Evolutionary conservation across 1,140 invertebrate species (phyloP), one percentile per base, ranked within the genome.

Genomic region (Meteorus sp.): DNA sequence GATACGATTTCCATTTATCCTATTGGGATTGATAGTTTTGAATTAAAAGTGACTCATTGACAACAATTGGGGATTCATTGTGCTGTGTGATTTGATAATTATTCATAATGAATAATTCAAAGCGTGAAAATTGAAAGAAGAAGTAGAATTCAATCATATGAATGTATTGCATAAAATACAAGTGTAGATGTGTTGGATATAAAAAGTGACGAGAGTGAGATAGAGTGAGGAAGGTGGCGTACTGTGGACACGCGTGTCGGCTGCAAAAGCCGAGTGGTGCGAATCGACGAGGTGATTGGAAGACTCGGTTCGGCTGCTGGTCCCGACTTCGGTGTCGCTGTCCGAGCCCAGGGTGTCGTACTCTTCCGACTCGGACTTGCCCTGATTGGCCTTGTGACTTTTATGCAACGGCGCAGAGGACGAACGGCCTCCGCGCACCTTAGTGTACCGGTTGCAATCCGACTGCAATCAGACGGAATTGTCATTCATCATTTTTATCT

Each of bases 311-410:
- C 79, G 67, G 64, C 79, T 81, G 64, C 80, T 81, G 43, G 79
- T 80, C 20, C 78, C 80, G 58, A 81, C 77, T 65, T 82, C 80
- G 19, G 79, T 81, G 63, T 85, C 84, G 60, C 81, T 84, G 67
- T 85, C 83, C 22, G 83, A 84, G 56, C 83, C 84, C 19, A 85
- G 72, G 31, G 82, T 85, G 63, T 85, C 83, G 63, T 85, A 85
- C 59, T 85, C 84, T 63, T 85, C 84, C 17, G 83, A 85, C 68
- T 86, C 84, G 57, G 83, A 84, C 75, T 84, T 84, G 65, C 78
- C 78, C 74, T 78, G 77, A 78, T 73, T 77, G 74, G 73, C 73
- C 76, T 80, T 80, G 76, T 79, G 77, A 72, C 70, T 71, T 78
- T 80, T 79, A 74, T 78, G 76, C 72, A 80, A 75, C 64, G 75